Conservation (phyloP, 1,140 invertebrate species). For the Penaeus vannamei region DNA sequence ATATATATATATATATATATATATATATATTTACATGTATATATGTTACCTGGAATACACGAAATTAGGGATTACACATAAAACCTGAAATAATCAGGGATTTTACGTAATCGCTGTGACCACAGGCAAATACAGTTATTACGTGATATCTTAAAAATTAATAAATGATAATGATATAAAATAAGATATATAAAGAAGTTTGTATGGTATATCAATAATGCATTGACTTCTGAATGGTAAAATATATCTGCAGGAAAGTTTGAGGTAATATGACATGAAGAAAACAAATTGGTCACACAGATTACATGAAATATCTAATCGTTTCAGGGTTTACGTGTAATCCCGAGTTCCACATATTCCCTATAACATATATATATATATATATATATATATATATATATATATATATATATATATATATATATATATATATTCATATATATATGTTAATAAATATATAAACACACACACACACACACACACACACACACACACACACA, state of each 20-base stretch:
- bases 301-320: too few species aligned
- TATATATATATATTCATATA: constrained; percentile 9
- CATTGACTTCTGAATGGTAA: too few species aligned
- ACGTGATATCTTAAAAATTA: too few species aligned
- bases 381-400: background rate
- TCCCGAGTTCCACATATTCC: background rate
- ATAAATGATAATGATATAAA: too few species aligned
- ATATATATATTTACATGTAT: background rate
- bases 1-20: constrained; percentile 24
- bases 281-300: too few species aligned
- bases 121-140: too few species aligned
- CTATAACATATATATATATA: constrained; percentile 8
- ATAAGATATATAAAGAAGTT: too few species aligned
- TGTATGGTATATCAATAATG: too few species aligned
- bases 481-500: background rate
- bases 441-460: constrained; percentile 8
- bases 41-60: background rate
- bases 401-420: background rate
- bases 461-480: background rate
- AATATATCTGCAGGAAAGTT: too few species aligned
- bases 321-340: too few species aligned
- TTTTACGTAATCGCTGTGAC: background rate
- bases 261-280: too few species aligned
- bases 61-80: background rate
- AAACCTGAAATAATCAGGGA: background rate